Percentiles rank a stretch among this genome's conserved stretches.
Conservation (phyloP, 1,140 invertebrate species). For the Caligus rogercresseyi region DNA sequence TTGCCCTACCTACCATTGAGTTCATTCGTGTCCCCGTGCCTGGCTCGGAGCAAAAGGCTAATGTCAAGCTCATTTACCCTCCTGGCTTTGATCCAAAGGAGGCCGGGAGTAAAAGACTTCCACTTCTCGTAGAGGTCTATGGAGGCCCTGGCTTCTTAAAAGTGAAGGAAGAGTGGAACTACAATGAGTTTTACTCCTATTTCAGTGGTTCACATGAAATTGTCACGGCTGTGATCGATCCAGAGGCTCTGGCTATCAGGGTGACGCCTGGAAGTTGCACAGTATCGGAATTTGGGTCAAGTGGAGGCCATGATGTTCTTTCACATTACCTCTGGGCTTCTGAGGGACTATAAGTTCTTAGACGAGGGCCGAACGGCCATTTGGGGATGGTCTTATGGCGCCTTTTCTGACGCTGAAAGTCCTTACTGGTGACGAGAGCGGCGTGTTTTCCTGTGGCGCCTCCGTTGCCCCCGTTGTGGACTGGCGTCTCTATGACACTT, state of each 20-base stretch:
- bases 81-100: slow-evolving; percentile 1
- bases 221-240: slow-evolving; percentile 14
- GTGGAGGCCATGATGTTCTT: neutral
- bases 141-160: slow-evolving; percentile 14
- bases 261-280: slow-evolving; percentile 9
- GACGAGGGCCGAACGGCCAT: slow-evolving; percentile 30
- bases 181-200: slow-evolving; percentile 4
- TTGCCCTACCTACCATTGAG: slow-evolving; percentile 5
- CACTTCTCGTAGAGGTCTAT: slow-evolving; percentile 13
- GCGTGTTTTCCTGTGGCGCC: slow-evolving; percentile 67
- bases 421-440: slow-evolving; percentile 43
- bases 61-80: slow-evolving; percentile 6
- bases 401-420: slow-evolving; percentile 41
- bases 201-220: slow-evolving; percentile 2
- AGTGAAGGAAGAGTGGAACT: slow-evolving; percentile 7
- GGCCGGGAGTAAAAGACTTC: neutral
- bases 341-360: slow-evolving; percentile 7
- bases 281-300: slow-evolving; percentile 11
- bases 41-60: slow-evolving; percentile 9
- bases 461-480: slow-evolving; percentile 81
- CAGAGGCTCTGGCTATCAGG: slow-evolving; percentile 13
- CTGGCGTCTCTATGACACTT: slow-evolving; percentile 44
- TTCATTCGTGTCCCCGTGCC: slow-evolving; percentile 7
- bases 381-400: slow-evolving; percentile 81
- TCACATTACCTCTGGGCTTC: slow-evolving; percentile 7